These are phyloP conservation scores for Acanthurus tractus DNA, from an alignment of 2,797 vertebrate genomes.

Conservation along the genomic window DNA sequence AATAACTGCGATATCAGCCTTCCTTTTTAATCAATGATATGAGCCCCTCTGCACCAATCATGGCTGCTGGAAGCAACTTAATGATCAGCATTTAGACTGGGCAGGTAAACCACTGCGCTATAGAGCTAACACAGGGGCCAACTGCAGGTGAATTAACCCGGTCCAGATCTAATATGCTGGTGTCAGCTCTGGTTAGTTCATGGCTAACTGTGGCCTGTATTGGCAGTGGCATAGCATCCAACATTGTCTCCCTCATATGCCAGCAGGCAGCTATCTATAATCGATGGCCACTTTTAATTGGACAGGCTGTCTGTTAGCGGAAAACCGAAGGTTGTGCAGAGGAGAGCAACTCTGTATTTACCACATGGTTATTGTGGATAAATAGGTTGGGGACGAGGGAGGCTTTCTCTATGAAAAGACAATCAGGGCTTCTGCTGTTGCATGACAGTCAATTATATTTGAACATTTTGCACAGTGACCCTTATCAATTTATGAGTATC, in stretches of 20 bases:
- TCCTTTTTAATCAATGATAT: constrained; percentile 90
- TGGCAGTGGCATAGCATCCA: constrained; percentile 87
- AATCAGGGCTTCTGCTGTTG: constrained; percentile 51
- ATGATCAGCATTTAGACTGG: constrained; percentile 95
- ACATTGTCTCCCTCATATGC: constrained; percentile 82
- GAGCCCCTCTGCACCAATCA: constrained; percentile 91
- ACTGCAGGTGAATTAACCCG: constrained; percentile 96
- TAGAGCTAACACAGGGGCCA: constrained; percentile 93
- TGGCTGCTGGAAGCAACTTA: constrained; percentile 94
- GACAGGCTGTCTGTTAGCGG: constrained; percentile 77
- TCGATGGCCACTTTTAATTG: constrained; percentile 86
- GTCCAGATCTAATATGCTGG: constrained; percentile 95
- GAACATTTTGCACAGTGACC: constrained; percentile 40
- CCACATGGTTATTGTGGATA: constrained; percentile 56
- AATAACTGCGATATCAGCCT: constrained; percentile 81
- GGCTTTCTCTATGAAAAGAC: constrained; percentile 34
- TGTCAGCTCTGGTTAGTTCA: constrained; percentile 96
- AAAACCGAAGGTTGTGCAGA: constrained; percentile 46
- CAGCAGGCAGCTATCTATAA: constrained; percentile 85
- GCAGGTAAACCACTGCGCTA: constrained; percentile 91
- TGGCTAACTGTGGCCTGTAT: constrained; percentile 87
- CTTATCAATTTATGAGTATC: background rate
- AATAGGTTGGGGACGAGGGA: constrained; percentile 36
- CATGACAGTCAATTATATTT: constrained; percentile 52
- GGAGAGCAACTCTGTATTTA: constrained; percentile 50